phyloP scores from a whole-genome alignment of 2,113 vertebrate genomes.

The Neomonachus schauinslandi region DNA sequence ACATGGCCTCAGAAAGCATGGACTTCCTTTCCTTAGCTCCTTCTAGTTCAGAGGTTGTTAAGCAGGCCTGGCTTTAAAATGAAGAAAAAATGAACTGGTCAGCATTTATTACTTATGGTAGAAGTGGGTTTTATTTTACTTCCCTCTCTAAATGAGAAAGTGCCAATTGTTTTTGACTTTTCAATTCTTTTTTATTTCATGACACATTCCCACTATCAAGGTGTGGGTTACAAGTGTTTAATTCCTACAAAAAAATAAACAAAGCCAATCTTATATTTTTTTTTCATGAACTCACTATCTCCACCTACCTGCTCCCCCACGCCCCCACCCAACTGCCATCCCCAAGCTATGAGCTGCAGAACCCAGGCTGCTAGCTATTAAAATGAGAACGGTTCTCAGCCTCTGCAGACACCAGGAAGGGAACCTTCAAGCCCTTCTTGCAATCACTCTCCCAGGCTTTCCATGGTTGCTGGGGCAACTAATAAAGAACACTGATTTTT shows the following conservation, averaged over 20 bases:
- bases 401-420: not conserved
- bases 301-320: too few relatives aligned
- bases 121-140: not conserved
- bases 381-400: not conserved
- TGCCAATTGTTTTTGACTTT: not conserved
- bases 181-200: slow-evolving; percentile 1
- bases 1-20: not conserved
- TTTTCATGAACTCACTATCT: not conserved
- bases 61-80: slow-evolving; percentile 29
- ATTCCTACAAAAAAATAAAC: not conserved
- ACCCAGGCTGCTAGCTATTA: not conserved
- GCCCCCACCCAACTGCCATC: rapidly evolving
- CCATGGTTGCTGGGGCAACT: slow-evolving; percentile 61
- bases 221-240: not conserved
- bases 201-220: not conserved
- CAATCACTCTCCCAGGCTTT: slow-evolving; percentile 50
- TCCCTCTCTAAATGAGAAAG: slow-evolving; percentile 46
- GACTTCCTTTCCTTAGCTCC: slow-evolving; percentile 53
- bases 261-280: not conserved
- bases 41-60: slow-evolving; percentile 47
- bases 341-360: not conserved
- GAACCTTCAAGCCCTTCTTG: not conserved
- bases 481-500: slow-evolving; percentile 61
- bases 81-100: slow-evolving; percentile 1
- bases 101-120: not conserved